Base-by-base conservation (phyloP, 1,140 invertebrate species). In the Hormaphis cornu region DNA sequence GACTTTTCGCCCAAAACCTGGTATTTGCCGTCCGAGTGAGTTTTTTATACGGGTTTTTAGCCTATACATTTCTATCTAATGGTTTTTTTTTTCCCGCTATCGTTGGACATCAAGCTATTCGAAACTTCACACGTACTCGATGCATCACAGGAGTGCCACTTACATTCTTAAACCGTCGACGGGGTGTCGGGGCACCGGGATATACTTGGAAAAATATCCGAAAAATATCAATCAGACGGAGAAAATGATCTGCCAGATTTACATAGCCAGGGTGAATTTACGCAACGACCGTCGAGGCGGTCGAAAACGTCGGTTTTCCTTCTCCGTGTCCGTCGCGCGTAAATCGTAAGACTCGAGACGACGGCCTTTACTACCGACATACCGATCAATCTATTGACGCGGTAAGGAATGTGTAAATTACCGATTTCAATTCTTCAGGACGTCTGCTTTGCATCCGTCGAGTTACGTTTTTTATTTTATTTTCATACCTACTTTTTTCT, bases 1-100 rank as follows among this genome's bases (percentile, higher is more conserved):
- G 89, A 88, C 75, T 90, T 95, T 77, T 95, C 91, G 78, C 92
- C 93, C 4, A 91, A 89, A 81, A 91, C 91, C n/a, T 95, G 91
- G 91, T 91, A 89, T 79, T 83, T 95, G 69, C 92, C 93, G 42
- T 86, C 89, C n/a, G 91, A 94, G 88, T 91, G 82, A 84, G 22
- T 28, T 18, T 26, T 42, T 26, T 44, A 3, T 18, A 14, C 22
- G 14, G 14, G 3, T 56, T 10, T 18, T 28, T 14, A 1, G 14
- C 10, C 5, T 1, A 35, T 37, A 2, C 1, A 56, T 30, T 56
- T n/a, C n/a, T n/a, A n/a, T n/a, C n/a, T n/a, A n/a, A n/a, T n/a
- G 84, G 6, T 37, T 37, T 14, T 37, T 8, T 37, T 8, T 37
- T 46, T n/a, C 16, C 18, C 18, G 18, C n/a, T 8, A 8, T 46